Evolutionary conservation across 2,888 invertebrate species (phyloP), one percentile per base, ranked within the genome.

Genomic region (Euplagia quadripunctaria): DNA sequence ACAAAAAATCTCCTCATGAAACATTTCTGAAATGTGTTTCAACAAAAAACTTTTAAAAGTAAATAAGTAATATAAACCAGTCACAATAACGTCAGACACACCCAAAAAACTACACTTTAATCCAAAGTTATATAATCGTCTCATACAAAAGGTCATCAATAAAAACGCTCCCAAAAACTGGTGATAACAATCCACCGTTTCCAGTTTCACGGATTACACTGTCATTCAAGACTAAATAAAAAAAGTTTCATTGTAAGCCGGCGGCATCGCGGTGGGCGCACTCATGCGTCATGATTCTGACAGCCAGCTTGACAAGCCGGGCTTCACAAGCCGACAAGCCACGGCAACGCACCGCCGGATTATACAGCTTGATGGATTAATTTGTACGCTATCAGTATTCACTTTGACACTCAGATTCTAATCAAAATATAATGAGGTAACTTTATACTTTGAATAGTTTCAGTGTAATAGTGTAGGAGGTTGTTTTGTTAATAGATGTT

Each of bases 271-370:
- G 91, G 93, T 88, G 90, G 92, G 93, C 90, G 91, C 94, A 91
- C 87, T 90, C 94, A 93, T 92, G 95, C 94, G 92, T 94, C 92
- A 94, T 91, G 91, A 93, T 93, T 93, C 88, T 94, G 95, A 94
- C 94, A 94, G 93, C 85, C 85, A 88, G 89, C 86, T 84, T 92
- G 94, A 93, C 94, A 92, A 86, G 88, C 85, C 85, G 12, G 67
- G 72, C 75, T 72, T 75, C 64, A 75, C 72, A 72, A 67, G 89
- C 86, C 79, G 91, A 90, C 91, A 86, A 81, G 85, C 85, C 86
- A 85, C 87, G 88, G 89, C 87, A 89, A 88, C 91, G 90, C 88
- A 89, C 86, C 89, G 91, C 86, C 89, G 91, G 94, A 94, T 94
- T 94, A 94, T 91, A 90, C 87, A 91, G 88, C 89, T 85, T 94